Base-by-base conservation (phyloP, 2,888 invertebrate species). In the Girardia tigrina region DNA sequence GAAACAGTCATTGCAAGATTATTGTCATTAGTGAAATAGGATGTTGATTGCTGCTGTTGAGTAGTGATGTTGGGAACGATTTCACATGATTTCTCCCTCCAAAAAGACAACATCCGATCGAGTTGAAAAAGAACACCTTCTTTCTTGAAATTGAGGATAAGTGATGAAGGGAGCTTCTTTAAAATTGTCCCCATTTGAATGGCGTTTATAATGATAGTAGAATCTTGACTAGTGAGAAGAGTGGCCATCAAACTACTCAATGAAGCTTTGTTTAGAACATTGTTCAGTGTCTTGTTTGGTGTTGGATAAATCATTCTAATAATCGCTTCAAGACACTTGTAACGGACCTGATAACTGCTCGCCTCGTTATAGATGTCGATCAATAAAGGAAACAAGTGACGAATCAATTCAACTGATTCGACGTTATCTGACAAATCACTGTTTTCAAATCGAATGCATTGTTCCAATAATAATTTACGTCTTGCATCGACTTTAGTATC, bases 161-260 rank as follows among this genome's bases (percentile, higher is more conserved):
- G 98, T 76, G 94, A 90, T 78, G 94, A 91, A 0, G 95, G 94
- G 80, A 98, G 86, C 81, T 95, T 94, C 84, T 91, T 90, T 91
- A 97, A 94, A 78, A 98, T 86, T 80, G 97, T 92, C 2, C 94
- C 93, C 88, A 98, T 90, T 86, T 98, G 97, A 74, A 97, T 86
- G 69, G 95, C 94, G 75, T 94, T 94, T 72, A 97, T 94, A 70
- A 95, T 93, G 82, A 97, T 94, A 81, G 94, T 89, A 78, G 97
- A 87, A 86, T 97, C 97, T 83, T 90, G 91, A 14, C 94, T 94
- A 0, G 94, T 94, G 88, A 97, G 89, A 94, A 97, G 97, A 77
- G 94, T 94, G 29, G 95, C 95, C 82, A 97, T 92, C 85, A 42
- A 14, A 42, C 74, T 74, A 42, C 74, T 74, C 8, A 74, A 26